Base-by-base conservation (phyloP, 1,140 invertebrate genomes). In the Mycetomoellerius zeteki region DNA sequence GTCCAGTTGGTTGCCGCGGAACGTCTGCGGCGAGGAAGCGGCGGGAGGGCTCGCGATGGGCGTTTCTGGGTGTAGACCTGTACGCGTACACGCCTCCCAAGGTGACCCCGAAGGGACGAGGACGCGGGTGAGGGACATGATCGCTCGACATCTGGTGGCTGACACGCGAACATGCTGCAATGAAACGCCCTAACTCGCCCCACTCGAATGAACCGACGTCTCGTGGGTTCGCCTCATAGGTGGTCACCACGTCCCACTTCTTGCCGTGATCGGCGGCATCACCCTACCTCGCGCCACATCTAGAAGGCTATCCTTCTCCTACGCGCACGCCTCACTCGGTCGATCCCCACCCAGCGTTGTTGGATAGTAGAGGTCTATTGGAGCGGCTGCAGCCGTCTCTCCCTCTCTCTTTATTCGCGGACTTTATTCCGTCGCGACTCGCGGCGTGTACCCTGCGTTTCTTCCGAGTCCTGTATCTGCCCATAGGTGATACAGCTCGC, bases 1-100 rank as follows among this genome's bases (percentile, higher is more conserved):
- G 92, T 95, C 94, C 94, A 94, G 94, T 94, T 95, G 94, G 92
- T 95, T 94, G 95, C 93, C 94, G 92, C 93, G 93, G 91, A 91
- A 86, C 95, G 93, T 95, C 94, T 95, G 95, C 93, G 92, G 86
- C 91, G 88, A 85, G 90, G 86, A 90, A 89, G 91, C 90, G 69
- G 85, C 90, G 85, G 90, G 93, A 94, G 94, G 94, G 94, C 92
- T 62, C 92, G 92, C 92, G 86, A 92, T 89, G 94, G 94, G 94
- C 94, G 94, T 94, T 93, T 24, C 94, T 78, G 90, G 94, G 94
- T 89, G 94, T 89, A 56, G 47, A 71, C 76, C 64, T 76, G 8
- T 0, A 19, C 3, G 0, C 69, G 62, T 81, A 6, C 67, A 92
- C 91, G 87, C 93, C 92, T 86, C 72, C 52, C 16, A 7, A 19